Evolutionary conservation across 2,797 vertebrate genomes (phyloP).

Genomic region (Centropyge bicolor): DNA sequence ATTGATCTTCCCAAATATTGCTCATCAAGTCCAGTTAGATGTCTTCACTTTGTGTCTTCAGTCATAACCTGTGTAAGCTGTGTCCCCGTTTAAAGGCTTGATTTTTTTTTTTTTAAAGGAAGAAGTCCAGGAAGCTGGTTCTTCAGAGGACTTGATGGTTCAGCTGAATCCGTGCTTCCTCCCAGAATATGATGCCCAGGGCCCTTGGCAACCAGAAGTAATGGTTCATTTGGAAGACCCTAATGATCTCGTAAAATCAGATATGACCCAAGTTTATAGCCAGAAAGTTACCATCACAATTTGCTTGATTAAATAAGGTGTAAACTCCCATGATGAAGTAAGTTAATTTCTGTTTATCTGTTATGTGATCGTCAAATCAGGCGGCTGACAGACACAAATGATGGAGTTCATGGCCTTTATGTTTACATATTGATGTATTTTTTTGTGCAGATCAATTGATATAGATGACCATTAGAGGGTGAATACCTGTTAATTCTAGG

Average conservation of each 20-base stretch:
- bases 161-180: background rate
- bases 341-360: background rate
- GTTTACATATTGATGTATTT: background rate
- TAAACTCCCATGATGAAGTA: background rate
- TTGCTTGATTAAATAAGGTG: background rate
- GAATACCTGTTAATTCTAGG: background rate
- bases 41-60: background rate
- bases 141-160: background rate
- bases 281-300: background rate
- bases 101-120: background rate
- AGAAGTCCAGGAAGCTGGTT: background rate
- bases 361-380: background rate
- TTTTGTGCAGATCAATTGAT: background rate
- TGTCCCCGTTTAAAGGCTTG: background rate
- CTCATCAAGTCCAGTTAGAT: background rate
- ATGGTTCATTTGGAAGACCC: background rate
- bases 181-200: background rate
- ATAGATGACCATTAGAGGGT: background rate
- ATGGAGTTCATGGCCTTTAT: background rate
- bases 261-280: background rate
- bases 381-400: background rate
- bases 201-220: background rate
- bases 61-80: background rate
- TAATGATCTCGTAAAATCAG: background rate
- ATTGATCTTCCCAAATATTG: background rate